Percentiles rank a stretch among this genome's conserved stretches.
Evolutionary conservation across 2,888 invertebrate species (phyloP).

Genomic region (Malthinus seriepunctatus): DNA sequence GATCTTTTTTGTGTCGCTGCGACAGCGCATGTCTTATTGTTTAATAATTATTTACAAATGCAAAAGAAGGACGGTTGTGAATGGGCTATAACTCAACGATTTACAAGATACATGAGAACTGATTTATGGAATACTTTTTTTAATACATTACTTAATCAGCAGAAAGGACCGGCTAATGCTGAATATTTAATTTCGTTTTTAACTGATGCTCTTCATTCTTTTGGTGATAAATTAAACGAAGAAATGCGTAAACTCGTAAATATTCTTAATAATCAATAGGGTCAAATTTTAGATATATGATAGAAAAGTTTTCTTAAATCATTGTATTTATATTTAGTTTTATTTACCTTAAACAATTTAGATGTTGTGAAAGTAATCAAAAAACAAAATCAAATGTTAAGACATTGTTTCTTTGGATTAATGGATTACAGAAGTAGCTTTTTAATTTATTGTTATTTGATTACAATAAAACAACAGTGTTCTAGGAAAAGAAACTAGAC

Average conservation of each 20-base stretch:
- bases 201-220: constrained; percentile 39
- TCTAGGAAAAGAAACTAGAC: background rate
- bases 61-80: constrained; percentile 44
- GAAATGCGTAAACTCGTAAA: constrained; percentile 47
- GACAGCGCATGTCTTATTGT: constrained; percentile 83
- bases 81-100: constrained; percentile 49
- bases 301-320: constrained; percentile 15
- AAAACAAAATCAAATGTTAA: background rate
- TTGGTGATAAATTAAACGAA: constrained; percentile 37
- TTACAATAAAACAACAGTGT: constrained; percentile 7
- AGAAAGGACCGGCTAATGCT: constrained; percentile 47
- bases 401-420: too few species aligned
- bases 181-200: constrained; percentile 40
- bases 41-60: constrained; percentile 85
- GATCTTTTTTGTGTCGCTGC: constrained; percentile 90
- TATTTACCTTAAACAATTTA: constrained; percentile 15
- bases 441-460: constrained; percentile 3
- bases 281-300: constrained; percentile 8
- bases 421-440: background rate
- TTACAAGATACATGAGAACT: constrained; percentile 60
- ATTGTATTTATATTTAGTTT: constrained; percentile 24
- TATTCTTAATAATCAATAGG: constrained; percentile 50
- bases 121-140: constrained; percentile 82
- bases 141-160: constrained; percentile 73
- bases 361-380: constrained; percentile 20